These are phyloP conservation scores for Melieria omissa DNA, from an alignment of 2,888 invertebrate species.

Conservation along the genomic window DNA sequence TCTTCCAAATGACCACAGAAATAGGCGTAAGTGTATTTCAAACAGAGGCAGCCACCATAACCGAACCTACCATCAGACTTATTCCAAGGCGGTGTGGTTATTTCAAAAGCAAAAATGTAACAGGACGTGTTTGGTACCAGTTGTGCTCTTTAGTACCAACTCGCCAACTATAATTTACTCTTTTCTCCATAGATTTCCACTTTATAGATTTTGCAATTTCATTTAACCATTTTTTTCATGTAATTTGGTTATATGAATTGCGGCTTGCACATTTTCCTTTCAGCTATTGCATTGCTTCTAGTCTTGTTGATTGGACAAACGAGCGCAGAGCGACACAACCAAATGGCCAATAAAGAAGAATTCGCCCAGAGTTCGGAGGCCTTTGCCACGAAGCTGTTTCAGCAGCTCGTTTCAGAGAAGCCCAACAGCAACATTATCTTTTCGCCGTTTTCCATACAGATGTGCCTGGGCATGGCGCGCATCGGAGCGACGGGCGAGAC, in stretches of 20 bases:
- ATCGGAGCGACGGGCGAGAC: conserved; percentile 77
- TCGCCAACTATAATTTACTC: too few species aligned
- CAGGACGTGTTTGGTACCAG: too few species aligned
- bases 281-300: not conserved
- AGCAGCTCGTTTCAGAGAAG: conserved; percentile 51
- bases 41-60: too few species aligned
- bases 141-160: too few species aligned
- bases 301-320: conserved; percentile 61
- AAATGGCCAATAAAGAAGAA: conserved; percentile 58
- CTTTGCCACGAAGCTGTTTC: conserved; percentile 50
- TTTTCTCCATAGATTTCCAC: too few species aligned
- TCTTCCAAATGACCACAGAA: too few species aligned
- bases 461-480: conserved; percentile 77
- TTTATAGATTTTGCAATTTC: not conserved
- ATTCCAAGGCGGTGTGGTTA: too few species aligned
- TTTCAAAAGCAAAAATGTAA: too few species aligned
- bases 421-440: conserved; percentile 75
- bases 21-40: too few species aligned
- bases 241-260: not conserved
- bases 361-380: conserved; percentile 45
- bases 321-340: not conserved
- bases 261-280: not conserved
- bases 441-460: conserved; percentile 81
- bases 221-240: not conserved
- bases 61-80: too few species aligned